Evolutionary conservation across 2,797 vertebrate genomes (phyloP).

Genomic region (Sarcoramphus papa): DNA sequence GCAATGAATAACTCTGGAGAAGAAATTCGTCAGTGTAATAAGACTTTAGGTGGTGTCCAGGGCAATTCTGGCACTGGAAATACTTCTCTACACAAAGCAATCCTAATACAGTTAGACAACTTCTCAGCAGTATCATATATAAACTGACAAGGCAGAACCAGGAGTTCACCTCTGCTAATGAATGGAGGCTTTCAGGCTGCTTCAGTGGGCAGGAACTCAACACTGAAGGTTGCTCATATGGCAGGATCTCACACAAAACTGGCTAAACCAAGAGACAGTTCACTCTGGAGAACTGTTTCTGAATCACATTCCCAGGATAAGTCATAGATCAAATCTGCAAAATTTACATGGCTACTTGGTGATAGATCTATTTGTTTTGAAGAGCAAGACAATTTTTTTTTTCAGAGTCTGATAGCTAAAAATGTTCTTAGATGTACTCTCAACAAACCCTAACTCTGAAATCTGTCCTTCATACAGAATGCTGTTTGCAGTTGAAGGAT

Average conservation of each 20-base stretch:
- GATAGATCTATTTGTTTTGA: neutral
- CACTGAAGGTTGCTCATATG: neutral
- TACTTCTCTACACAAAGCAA: neutral
- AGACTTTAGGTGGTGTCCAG: neutral
- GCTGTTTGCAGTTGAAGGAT: neutral
- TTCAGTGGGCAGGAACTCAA: neutral
- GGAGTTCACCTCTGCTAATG: neutral
- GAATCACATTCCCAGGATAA: neutral
- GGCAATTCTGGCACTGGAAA: neutral
- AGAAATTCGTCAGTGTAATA: neutral
- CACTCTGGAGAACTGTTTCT: neutral
- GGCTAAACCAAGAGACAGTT: neutral
- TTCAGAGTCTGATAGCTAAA: neutral
- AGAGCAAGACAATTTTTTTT: neutral
- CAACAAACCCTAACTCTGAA: neutral
- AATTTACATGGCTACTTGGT: neutral
- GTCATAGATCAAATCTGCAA: neutral
- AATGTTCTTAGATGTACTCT: neutral
- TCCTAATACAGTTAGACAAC: neutral
- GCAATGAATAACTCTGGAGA: neutral
- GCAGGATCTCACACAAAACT: neutral
- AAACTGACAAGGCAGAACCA: conserved; percentile 11
- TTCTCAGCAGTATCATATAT: neutral
- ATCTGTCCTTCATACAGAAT: neutral
- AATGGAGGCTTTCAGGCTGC: neutral